phyloP scores from a whole-genome alignment of 2,113 vertebrate species.

The Solea solea region DNA sequence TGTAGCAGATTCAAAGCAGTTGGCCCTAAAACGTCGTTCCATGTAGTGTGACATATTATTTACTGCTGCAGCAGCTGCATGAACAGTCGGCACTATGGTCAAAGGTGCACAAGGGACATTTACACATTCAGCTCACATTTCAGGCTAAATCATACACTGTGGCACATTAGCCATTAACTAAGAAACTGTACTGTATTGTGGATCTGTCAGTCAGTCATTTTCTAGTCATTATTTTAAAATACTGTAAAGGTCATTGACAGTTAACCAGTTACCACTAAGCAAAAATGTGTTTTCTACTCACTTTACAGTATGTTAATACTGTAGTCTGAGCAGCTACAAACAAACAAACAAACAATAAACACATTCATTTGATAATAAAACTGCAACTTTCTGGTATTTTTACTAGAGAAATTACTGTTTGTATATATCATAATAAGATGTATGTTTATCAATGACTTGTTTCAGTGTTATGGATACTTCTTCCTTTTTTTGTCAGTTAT shows the following conservation, averaged over 20 bases:
- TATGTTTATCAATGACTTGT: background rate
- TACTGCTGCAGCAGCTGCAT: conserved; percentile 1
- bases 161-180: conserved; percentile 8
- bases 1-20: background rate
- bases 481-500: too few relatives aligned
- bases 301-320: too few relatives aligned
- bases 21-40: background rate
- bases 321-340: background rate
- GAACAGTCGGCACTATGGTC: background rate
- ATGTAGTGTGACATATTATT: background rate
- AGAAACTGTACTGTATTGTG: background rate
- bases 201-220: background rate
- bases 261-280: background rate
- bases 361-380: background rate
- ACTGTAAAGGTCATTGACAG: background rate
- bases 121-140: background rate
- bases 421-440: background rate
- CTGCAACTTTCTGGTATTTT: background rate
- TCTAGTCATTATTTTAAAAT: background rate
- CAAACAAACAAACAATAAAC: background rate
- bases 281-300: too few relatives aligned
- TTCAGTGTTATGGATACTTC: too few relatives aligned
- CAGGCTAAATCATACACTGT: background rate
- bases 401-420: background rate
- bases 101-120: background rate